Base-by-base conservation (phyloP, 1,140 invertebrate species). In the Atopsyche davidsoni region DNA sequence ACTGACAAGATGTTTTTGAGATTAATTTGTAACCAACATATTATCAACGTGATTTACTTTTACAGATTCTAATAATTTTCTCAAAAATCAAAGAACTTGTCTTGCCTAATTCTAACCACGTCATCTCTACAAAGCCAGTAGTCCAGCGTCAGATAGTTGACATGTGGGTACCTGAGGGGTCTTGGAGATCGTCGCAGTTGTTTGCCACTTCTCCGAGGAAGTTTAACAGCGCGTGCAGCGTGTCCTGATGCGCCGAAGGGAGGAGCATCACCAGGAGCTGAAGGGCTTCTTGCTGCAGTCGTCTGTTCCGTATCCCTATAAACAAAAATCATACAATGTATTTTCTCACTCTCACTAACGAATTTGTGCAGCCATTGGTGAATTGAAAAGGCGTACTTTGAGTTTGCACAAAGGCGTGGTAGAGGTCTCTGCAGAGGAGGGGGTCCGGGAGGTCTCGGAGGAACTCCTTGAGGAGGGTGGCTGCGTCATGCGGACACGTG, bases 401-500 rank as follows among this genome's bases (percentile, higher is more conserved):
- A 17, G 91, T 93, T 60, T 89, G 82, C 38, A 96, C 77, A 70
- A 96, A 94, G 24, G 89, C 85, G 51, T 83, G 79, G 65, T 96
- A 96, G 1, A 96, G 77, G 63, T 92, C 86, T 55, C 85, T 78
- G 59, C 91, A 94, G 1, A 97, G 79, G 14, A 97, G 72, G 2
- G 93, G 89, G 64, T 97, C 92, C 0, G 93, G 92, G 32, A 97
- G 72, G 66, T 96, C 93, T 19, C 93, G 76, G 55, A 96, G 84
- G 71, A 87, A 96, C 65, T 96, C 92, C 65, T 97, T 97, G 1
- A 96, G 74, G 16, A 97, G 73, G 0, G 90, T 88, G 2, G 91
- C 92, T 14, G 96, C 88, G 64, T 97, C 93, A 64, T 96, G 92
- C 0, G 90, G 89, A 73, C 89, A 90, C 54, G 86, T 83, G 32